Conservation (phyloP, 2,797 vertebrate species). For the Cercopithecus neglectus region DNA sequence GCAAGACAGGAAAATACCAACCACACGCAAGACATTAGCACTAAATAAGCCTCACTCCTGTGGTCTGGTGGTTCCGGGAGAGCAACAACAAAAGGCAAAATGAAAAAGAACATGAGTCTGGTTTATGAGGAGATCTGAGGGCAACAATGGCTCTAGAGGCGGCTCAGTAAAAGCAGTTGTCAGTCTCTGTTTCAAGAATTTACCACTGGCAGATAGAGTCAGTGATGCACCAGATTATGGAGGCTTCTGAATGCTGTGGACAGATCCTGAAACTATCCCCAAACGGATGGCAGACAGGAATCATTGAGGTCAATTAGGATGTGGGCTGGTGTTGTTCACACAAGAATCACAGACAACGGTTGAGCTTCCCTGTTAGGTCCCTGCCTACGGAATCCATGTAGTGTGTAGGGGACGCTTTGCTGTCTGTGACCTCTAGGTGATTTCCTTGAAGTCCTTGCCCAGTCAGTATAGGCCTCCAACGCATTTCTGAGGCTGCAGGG, state of each 20-base stretch:
- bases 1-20: background rate
- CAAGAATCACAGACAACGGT: fast-evolving
- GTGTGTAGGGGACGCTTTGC: background rate
- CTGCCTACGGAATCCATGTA: background rate
- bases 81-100: background rate
- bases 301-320: background rate
- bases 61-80: background rate
- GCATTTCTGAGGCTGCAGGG: background rate
- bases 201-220: background rate
- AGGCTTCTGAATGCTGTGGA: background rate
- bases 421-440: background rate
- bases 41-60: background rate
- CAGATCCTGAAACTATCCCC: background rate
- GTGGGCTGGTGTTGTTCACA: background rate
- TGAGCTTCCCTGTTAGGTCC: background rate
- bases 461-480: background rate
- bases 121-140: background rate
- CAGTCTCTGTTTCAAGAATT: background rate
- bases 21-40: background rate
- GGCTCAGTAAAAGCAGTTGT: fast-evolving
- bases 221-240: background rate
- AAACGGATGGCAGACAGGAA: background rate
- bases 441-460: background rate
- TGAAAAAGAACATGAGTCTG: background rate
- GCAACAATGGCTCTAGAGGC: background rate